phyloP scores from a whole-genome alignment of 2,797 vertebrate genomes.

The Chloroceryle inda region DNA sequence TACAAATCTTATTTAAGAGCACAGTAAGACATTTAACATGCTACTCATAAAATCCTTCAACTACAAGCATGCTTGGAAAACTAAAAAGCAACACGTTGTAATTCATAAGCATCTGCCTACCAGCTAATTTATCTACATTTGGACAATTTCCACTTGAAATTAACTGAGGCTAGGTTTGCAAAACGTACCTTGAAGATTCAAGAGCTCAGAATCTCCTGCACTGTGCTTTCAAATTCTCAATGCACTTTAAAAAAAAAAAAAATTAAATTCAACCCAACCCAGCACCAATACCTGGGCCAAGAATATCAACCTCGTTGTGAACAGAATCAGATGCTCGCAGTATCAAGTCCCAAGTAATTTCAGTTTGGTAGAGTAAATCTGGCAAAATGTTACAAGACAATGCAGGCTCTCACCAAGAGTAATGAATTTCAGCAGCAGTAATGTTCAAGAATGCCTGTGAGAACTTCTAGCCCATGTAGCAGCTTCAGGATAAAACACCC shows the following conservation, averaged over 20 bases:
- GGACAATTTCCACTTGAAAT: background rate
- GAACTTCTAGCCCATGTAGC: background rate
- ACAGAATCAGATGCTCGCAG: background rate
- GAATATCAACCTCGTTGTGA: background rate
- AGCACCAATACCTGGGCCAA: background rate
- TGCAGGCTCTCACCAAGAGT: background rate
- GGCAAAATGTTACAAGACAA: background rate
- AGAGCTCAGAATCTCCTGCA: background rate
- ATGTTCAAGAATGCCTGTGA: background rate
- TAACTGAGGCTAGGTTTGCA: background rate
- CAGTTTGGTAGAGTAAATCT: background rate
- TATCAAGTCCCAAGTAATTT: background rate
- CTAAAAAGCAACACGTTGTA: background rate
- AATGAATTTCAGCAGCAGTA: background rate
- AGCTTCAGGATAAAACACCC: background rate
- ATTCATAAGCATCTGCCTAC: background rate
- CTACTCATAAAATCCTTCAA: background rate
- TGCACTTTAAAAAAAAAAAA: background rate
- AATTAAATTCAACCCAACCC: background rate
- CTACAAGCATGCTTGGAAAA: background rate
- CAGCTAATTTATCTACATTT: background rate
- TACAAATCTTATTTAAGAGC: background rate
- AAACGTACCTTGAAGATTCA: background rate
- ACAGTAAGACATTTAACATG: background rate
- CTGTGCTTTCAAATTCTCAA: background rate